Conservation (phyloP, 2,113 vertebrate species). For the Cranoglanis bouderius region DNA sequence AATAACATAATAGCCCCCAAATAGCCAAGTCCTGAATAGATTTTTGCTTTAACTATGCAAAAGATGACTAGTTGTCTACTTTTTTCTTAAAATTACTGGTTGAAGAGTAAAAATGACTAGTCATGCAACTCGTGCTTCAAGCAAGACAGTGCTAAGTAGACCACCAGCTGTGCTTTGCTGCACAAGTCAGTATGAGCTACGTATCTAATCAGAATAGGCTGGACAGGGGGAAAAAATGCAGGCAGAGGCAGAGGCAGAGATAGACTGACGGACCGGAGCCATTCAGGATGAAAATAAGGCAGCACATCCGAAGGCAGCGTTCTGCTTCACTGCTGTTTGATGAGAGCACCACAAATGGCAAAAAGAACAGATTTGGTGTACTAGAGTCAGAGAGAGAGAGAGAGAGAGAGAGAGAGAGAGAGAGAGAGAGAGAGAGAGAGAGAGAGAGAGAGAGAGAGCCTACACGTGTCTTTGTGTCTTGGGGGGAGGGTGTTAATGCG, state of each 20-base stretch:
- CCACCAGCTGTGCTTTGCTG: background rate
- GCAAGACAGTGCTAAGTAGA: background rate
- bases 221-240: background rate
- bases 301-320: background rate
- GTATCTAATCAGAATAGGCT: constrained; percentile 2
- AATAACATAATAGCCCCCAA: background rate
- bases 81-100: background rate
- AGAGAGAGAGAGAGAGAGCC: background rate
- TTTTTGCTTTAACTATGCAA: background rate
- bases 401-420: constrained; percentile 21
- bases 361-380: background rate
- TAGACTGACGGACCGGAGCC: background rate
- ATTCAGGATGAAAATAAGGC: constrained; percentile 23
- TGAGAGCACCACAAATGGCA: background rate
- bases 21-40: background rate
- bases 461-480: background rate
- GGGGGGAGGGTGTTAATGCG: too few relatives aligned
- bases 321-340: constrained; percentile 12
- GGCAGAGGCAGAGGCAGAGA: background rate
- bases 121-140: background rate
- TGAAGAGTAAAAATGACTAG: background rate
- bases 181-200: background rate
- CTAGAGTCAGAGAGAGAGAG: background rate
- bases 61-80: background rate
- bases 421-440: constrained; percentile 20